A percentile compares a stretch with the other conserved stretches of the same genome.
Conservation (phyloP, 1,140 invertebrate genomes). For the Dinoponera quadriceps region DNA sequence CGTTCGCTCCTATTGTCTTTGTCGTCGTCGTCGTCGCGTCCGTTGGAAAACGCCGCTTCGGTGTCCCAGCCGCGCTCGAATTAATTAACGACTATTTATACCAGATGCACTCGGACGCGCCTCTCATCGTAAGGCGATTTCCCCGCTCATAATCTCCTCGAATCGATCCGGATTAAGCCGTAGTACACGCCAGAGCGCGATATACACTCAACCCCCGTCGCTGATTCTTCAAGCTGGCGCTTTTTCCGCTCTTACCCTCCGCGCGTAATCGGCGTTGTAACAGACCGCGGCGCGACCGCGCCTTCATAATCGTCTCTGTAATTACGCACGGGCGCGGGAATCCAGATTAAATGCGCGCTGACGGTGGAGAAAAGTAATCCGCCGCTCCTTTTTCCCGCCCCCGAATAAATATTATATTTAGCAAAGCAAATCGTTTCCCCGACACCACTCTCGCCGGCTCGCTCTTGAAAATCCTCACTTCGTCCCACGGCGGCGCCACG, state of each 20-base stretch:
- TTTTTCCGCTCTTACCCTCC: background rate
- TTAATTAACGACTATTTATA: conserved; percentile 51
- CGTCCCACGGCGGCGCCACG: background rate
- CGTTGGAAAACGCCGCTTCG: background rate
- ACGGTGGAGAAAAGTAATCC: no score
- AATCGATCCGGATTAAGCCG: conserved; percentile 52
- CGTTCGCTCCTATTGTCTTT: conserved; percentile 20
- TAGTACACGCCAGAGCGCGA: conserved; percentile 21
- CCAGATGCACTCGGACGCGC: background rate
- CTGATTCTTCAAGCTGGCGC: background rate
- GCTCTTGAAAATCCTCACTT: no score
- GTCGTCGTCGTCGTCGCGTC: background rate
- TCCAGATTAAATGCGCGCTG: background rate
- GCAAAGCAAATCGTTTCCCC: no score
- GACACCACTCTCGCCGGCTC: no score
- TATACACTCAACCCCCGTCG: conserved; percentile 35
- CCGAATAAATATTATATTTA: no score
- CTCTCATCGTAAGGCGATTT: background rate
- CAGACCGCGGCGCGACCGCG: background rate
- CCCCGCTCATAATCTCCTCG: conserved; percentile 41
- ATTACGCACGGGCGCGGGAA: background rate
- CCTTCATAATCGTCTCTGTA: conserved; percentile 10
- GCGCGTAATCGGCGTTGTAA: background rate
- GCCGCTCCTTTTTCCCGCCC: no score
- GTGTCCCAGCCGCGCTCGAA: conserved; percentile 28